phyloP scores from a whole-genome alignment of 2,113 vertebrate species.

The Chionis minor region DNA sequence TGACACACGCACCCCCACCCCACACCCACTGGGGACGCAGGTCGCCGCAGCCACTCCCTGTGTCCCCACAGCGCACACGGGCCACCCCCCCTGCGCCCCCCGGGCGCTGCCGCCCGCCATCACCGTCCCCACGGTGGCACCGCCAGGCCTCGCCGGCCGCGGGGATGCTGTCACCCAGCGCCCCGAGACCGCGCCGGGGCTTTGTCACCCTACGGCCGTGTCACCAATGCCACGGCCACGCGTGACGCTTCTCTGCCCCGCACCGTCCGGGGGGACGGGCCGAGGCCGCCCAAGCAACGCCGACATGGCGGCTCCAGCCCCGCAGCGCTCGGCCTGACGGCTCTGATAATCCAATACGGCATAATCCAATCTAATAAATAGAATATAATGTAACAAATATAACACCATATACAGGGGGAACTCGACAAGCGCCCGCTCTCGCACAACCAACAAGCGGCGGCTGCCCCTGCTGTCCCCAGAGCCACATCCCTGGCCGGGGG shows the following conservation, averaged over 20 bases:
- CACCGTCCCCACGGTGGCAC: background rate
- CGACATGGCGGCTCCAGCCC: background rate
- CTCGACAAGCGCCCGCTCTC: background rate
- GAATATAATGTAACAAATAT: background rate
- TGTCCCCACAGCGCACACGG: fast-evolving
- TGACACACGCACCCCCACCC: conserved; percentile 28
- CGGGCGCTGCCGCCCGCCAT: too few species aligned
- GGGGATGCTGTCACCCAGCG: background rate
- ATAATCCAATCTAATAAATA: background rate
- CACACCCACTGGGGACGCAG: background rate
- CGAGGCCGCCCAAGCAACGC: background rate
- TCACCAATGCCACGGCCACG: background rate
- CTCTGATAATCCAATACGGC: background rate
- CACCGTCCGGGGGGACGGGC: background rate
- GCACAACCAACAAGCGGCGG: background rate
- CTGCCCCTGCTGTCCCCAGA: background rate
- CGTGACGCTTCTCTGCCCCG: background rate
- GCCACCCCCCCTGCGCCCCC: too few species aligned
- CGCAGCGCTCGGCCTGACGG: background rate
- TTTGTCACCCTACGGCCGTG: background rate
- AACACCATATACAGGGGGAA: background rate
- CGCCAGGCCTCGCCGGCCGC: background rate
- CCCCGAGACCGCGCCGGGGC: background rate
- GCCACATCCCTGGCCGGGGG: background rate
- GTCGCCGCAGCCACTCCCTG: too few species aligned